Percentiles rank a stretch among this genome's conserved stretches.
phyloP scores from a whole-genome alignment of 2,113 vertebrate species.

The Anarhynchus alexandrinus region DNA sequence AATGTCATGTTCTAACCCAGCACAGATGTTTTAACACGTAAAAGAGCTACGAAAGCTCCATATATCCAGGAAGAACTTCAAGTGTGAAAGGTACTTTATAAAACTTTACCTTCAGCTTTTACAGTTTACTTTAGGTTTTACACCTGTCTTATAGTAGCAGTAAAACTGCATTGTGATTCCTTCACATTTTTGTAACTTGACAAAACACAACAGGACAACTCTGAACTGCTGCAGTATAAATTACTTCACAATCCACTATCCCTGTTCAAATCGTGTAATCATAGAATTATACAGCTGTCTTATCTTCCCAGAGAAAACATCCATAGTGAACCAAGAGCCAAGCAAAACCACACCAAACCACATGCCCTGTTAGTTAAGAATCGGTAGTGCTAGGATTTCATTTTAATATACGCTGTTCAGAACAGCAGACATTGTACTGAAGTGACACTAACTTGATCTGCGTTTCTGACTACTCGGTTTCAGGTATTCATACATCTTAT shows the following conservation, averaged over 20 bases:
- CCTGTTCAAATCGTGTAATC: background rate
- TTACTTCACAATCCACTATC: background rate
- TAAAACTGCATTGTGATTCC: background rate
- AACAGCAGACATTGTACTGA: background rate
- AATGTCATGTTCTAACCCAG: constrained; percentile 11
- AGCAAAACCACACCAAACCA: background rate
- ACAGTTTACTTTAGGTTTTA: constrained; percentile 45
- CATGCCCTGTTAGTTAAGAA: background rate
- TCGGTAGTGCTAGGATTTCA: background rate
- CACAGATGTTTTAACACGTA: background rate
- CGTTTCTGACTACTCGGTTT: constrained; percentile 13
- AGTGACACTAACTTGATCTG: constrained; percentile 19
- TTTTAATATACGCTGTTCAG: background rate
- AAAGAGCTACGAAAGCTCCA: background rate
- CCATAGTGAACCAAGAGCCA: background rate
- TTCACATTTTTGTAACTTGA: background rate
- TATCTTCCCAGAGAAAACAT: background rate
- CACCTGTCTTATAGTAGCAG: background rate
- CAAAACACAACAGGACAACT: background rate
- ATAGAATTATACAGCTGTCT: constrained; percentile 18
- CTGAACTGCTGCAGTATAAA: background rate
- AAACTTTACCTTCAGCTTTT: constrained; percentile 48
- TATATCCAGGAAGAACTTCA: background rate
- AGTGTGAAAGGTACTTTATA: constrained; percentile 25
- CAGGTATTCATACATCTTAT: constrained; percentile 29